A percentile compares a stretch with the other conserved stretches of the same genome.
These are phyloP conservation scores for Xestia ashworthii DNA, from an alignment of 2,888 invertebrate genomes.

Conservation along the genomic window DNA sequence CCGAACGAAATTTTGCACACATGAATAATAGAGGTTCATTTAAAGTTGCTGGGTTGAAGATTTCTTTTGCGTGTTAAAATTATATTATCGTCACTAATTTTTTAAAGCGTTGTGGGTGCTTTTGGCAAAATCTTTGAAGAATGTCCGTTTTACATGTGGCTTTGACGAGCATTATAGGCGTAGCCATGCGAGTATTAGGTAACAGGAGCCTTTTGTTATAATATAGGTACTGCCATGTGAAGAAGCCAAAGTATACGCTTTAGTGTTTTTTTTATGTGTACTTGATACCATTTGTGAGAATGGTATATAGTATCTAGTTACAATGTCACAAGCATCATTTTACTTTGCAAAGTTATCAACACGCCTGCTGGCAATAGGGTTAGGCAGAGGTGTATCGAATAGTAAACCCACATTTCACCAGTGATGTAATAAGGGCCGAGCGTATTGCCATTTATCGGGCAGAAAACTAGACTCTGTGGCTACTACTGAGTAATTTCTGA, in stretches of 20 bases:
- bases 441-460: not conserved
- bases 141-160: not conserved
- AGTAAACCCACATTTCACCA: not conserved
- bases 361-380: not conserved
- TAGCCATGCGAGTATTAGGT: not conserved
- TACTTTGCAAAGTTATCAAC: not conserved
- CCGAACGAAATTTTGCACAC: constrained; percentile 24
- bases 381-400: not conserved
- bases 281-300: constrained; percentile 1
- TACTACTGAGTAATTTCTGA: not conserved
- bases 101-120: not conserved
- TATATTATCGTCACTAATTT: constrained; percentile 5
- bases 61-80: constrained; percentile 11
- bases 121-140: constrained; percentile 2
- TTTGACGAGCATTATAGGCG: not conserved
- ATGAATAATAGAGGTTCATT: constrained; percentile 21
- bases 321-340: not conserved
- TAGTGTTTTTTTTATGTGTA: not conserved
- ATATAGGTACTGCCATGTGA: not conserved
- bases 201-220: not conserved
- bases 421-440: not conserved
- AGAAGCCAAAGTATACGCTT: not conserved
- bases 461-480: too few species aligned
- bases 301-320: not conserved
- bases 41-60: constrained; percentile 17